phyloP scores from a whole-genome alignment of 2,113 vertebrate species.

The Embiotoca jacksoni region DNA sequence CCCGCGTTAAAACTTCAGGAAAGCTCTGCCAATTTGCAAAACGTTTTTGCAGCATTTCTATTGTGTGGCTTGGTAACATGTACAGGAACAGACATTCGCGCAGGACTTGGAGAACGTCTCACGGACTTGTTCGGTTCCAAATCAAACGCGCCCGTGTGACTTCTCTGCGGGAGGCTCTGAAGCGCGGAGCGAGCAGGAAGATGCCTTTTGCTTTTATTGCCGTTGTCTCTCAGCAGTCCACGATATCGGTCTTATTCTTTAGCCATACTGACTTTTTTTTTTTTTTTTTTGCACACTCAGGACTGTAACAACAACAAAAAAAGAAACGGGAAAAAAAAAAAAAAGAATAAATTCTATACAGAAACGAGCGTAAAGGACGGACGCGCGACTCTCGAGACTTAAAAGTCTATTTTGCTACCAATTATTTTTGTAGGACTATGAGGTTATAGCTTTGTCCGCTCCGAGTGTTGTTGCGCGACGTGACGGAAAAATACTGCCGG shows the following conservation, averaged over 20 bases:
- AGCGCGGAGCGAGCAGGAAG: conserved; percentile 43
- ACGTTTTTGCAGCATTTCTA: conserved; percentile 33
- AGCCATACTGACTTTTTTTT: conserved; percentile 38
- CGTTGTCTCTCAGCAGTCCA: conserved; percentile 52
- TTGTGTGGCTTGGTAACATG: conserved; percentile 4
- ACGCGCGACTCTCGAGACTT: conserved; percentile 45
- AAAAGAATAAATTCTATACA: conserved; percentile 50
- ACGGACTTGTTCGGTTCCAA: conserved; percentile 19
- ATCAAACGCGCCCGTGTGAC: background rate
- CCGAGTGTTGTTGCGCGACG: conserved; percentile 24
- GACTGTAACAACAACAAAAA: conserved; percentile 35
- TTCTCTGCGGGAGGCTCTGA: conserved; percentile 23
- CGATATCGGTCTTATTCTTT: conserved; percentile 52
- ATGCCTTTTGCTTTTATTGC: conserved; percentile 34
- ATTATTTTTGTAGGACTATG: conserved; percentile 68
- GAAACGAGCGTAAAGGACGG: conserved; percentile 39
- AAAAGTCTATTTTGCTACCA: conserved; percentile 73
- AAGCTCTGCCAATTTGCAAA: conserved; percentile 54
- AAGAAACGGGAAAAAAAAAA: conserved; percentile 1
- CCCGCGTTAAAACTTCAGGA: conserved; percentile 48
- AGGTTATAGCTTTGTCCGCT: conserved; percentile 18
- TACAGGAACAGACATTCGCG: background rate
- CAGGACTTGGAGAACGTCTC: conserved; percentile 52
- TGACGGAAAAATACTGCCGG: conserved; percentile 44
- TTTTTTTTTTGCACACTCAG: conserved; percentile 55